phyloP scores from a whole-genome alignment of 2,113 vertebrate species.

The Antechinus stuartii region DNA sequence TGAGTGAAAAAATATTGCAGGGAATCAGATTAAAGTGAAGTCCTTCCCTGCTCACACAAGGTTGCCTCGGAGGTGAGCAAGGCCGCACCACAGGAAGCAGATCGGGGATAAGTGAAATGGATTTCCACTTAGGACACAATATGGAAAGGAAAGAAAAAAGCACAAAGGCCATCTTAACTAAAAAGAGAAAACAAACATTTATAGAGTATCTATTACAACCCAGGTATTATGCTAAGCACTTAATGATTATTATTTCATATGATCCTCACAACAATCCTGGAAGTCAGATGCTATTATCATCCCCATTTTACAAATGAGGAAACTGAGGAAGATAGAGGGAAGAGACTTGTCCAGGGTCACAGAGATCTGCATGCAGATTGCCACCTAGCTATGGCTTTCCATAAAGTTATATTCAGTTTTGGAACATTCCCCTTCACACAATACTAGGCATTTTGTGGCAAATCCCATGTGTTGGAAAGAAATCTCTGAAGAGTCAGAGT shows the following conservation, averaged over 20 bases:
- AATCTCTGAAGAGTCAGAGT: neutral
- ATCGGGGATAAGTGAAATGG: neutral
- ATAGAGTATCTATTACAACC: neutral
- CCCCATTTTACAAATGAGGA: neutral
- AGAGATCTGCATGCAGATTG: neutral
- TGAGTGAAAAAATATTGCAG: neutral
- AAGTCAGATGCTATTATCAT: neutral
- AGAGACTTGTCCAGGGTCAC: neutral
- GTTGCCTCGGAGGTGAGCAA: neutral
- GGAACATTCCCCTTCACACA: neutral
- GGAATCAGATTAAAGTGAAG: constrained; percentile 73
- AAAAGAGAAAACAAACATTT: neutral
- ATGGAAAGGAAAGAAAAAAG: neutral
- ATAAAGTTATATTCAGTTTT: neutral
- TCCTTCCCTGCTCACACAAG: constrained; percentile 53
- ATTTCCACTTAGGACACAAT: neutral
- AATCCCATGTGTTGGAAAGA: neutral
- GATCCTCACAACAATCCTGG: neutral
- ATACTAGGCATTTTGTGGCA: neutral
- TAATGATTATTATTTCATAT: neutral
- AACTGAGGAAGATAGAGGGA: neutral
- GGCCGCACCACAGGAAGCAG: neutral
- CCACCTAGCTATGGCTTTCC: neutral
- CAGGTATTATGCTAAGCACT: neutral
- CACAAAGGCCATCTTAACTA: neutral